Conservation (phyloP, 2,113 vertebrate species). For the Myrmecophaga tridactyla region DNA sequence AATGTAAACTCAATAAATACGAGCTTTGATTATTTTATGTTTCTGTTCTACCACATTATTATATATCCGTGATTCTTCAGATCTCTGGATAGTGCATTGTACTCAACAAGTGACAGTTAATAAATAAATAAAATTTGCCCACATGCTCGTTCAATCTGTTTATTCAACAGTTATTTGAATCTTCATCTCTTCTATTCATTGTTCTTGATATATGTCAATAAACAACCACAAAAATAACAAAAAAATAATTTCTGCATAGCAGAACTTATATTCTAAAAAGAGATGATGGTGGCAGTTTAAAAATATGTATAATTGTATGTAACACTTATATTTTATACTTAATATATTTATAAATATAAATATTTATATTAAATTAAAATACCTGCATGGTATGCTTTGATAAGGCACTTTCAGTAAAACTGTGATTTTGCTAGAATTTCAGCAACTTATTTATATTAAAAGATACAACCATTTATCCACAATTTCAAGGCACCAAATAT, state of each 20-base stretch:
- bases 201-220: neutral
- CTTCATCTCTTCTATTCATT: neutral
- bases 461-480: neutral
- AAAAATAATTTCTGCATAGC: neutral
- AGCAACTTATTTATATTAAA: neutral
- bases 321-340: no score
- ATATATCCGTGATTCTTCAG: neutral
- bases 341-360: no score
- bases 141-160: neutral
- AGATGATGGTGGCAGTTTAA: no score
- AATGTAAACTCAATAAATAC: neutral
- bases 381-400: no score
- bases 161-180: neutral
- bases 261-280: no score
- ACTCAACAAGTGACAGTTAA: neutral
- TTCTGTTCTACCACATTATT: neutral
- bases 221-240: neutral
- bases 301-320: no score
- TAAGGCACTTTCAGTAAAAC: no score
- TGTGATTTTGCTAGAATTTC: neutral
- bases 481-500: neutral
- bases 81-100: neutral
- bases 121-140: neutral
- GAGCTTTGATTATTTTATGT: neutral
- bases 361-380: no score